Evolutionary conservation across 2,888 invertebrate species (phyloP), one percentile per base, ranked within the genome.

Genomic region (Drosophila borborema): DNA sequence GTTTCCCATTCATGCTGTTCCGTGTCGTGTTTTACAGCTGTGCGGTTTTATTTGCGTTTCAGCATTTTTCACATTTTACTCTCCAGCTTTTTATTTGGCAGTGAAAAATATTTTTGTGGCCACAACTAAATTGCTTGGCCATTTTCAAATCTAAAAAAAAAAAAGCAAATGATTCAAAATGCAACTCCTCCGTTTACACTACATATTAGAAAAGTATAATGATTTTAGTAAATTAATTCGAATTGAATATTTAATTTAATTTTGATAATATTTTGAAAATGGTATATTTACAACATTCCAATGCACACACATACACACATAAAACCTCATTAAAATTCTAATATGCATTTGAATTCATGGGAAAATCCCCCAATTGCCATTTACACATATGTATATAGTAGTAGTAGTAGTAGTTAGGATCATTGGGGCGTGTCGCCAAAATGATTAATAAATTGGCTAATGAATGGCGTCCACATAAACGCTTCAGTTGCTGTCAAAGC

Each of bases 381-480:
- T 16, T 16, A 20, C 20, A 43, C 34, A 23, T 38, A n/a, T 54
- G 43, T 6, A 28, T 28, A 28, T 28, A 28, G 28, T 28, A n/a
- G n/a, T n/a, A n/a, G n/a, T n/a, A n/a, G n/a, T n/a, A n/a, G n/a
- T n/a, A n/a, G 16, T 18, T 51, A 0, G 18, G 16, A 53, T 74
- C 31, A 45, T 18, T 76, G 55, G 49, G 51, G 80, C 81, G 64
- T 76, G 31, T 59, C 62, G 28, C 18, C 43, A 10, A 23, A 55
- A 58, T 49, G 82, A 46, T 61, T 65, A 58, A 84, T 81, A 76
- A 82, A 68, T 76, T 64, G 62, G 46, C 66, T 54, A 74, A 85
- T 85, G 71, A 68, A 69, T 72, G 41, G 34, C 74, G 54, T 28
- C 58, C 20, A 40, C 51, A 51, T 62, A 53, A 80, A 67, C 75